Conservation (phyloP, 2,888 invertebrate genomes). For the Parasteatoda lunata region DNA sequence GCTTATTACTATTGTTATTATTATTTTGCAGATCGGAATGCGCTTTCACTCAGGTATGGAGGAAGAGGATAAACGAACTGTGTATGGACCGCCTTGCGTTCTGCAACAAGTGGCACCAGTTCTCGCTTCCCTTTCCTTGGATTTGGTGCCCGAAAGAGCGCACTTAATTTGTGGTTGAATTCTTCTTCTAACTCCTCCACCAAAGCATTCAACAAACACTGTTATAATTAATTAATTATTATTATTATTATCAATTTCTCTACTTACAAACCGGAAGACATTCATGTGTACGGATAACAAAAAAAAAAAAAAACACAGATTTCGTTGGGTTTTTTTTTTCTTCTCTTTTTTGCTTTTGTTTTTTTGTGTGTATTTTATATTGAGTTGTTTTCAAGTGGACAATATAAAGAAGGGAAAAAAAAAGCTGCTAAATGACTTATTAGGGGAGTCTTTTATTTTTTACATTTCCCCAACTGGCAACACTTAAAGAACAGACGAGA, state of each 20-base stretch:
- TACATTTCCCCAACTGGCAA: slow-evolving; percentile 14
- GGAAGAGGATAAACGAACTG: slow-evolving; percentile 67
- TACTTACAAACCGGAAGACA: slow-evolving; percentile 18
- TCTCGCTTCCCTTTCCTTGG: slow-evolving; percentile 67
- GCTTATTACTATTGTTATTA: background rate
- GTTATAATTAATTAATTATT: background rate
- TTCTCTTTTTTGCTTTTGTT: slow-evolving; percentile 32
- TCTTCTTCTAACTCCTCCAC: slow-evolving; percentile 49
- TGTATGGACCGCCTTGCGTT: slow-evolving; percentile 67
- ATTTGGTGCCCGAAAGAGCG: slow-evolving; percentile 64
- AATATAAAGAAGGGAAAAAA: slow-evolving; percentile 18
- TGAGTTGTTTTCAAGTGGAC: slow-evolving; percentile 30
- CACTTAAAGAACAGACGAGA: background rate
- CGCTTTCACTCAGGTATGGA: slow-evolving; percentile 69
- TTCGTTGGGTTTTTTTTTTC: slow-evolving; percentile 8
- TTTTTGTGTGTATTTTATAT: slow-evolving; percentile 45
- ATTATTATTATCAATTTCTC: slow-evolving; percentile 17
- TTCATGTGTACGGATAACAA: slow-evolving; percentile 7
- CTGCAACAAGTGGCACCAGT: slow-evolving; percentile 67
- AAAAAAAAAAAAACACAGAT: background rate
- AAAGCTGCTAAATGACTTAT: slow-evolving; percentile 48
- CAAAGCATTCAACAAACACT: slow-evolving; percentile 34
- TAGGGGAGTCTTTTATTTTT: slow-evolving; percentile 13
- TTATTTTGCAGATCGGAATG: slow-evolving; percentile 61
- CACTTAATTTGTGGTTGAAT: slow-evolving; percentile 65